Evolutionary conservation across 2,888 invertebrate genomes (phyloP).

Genomic region (Vesta saturnalis): DNA sequence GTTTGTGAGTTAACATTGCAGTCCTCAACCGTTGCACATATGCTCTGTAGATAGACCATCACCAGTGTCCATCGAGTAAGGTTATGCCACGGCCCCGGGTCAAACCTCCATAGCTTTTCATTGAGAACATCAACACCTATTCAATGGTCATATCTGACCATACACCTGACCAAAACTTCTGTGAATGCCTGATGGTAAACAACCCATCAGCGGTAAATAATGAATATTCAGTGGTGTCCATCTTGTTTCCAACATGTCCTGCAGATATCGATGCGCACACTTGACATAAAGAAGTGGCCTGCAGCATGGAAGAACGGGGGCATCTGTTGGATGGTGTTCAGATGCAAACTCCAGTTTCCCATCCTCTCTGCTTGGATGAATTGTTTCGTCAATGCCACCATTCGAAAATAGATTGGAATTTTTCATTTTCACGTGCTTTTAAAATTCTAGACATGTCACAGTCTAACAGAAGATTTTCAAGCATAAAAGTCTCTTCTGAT

Average conservation of each 20-base stretch:
- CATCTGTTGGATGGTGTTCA: background rate
- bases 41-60: too few relatives aligned
- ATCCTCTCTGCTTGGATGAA: slow-evolving; percentile 10
- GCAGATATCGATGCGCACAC: background rate
- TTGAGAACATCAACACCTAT: slow-evolving; percentile 17
- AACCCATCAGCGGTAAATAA: background rate
- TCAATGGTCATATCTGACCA: slow-evolving; percentile 6
- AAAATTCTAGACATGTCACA: slow-evolving; percentile 9
- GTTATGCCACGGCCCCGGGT: slow-evolving; percentile 9
- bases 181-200: background rate
- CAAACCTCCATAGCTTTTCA: slow-evolving; percentile 32
- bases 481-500: too few relatives aligned
- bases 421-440: slow-evolving; percentile 4
- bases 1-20: slow-evolving; percentile 11
- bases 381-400: too few relatives aligned
- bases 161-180: background rate
- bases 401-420: slow-evolving; percentile 1
- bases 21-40: too few relatives aligned
- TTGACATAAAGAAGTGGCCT: background rate
- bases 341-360: slow-evolving; percentile 1
- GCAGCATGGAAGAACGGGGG: slow-evolving; percentile 3
- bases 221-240: slow-evolving; percentile 2
- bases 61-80: too few relatives aligned
- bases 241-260: slow-evolving; percentile 6
- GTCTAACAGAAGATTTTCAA: background rate